Percentiles rank a stretch among this genome's conserved stretches.
These are phyloP conservation scores for Aphaenogaster floridana DNA, from an alignment of 1,140 invertebrate genomes.

Conservation along the genomic window DNA sequence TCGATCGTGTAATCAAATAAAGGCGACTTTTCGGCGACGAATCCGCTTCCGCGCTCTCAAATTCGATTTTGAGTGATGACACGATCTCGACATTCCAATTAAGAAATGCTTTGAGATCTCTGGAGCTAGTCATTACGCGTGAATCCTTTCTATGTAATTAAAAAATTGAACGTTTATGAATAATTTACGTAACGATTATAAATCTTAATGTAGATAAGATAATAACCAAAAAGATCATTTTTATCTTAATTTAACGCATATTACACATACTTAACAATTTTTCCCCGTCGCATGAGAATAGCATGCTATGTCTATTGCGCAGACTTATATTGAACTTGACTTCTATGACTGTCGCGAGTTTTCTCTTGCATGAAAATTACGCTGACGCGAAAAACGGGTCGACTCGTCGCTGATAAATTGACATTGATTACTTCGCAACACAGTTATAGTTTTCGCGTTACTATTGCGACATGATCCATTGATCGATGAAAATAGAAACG, in stretches of 20 bases:
- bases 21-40: neutral
- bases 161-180: neutral
- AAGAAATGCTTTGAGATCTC: neutral
- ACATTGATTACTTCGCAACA: neutral
- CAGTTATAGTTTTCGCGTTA: neutral
- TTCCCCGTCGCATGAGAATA: neutral
- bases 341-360: neutral
- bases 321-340: neutral
- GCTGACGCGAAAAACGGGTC: neutral
- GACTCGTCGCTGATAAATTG: conserved; percentile 22
- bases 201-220: neutral
- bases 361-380: conserved; percentile 17
- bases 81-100: neutral
- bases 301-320: neutral
- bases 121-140: neutral
- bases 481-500: conserved; percentile 26
- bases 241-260: neutral
- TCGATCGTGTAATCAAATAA: conserved; percentile 31
- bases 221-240: conserved; percentile 14
- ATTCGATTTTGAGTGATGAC: neutral
- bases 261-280: neutral
- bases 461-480: neutral
- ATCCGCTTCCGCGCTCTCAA: neutral
- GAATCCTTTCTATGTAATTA: neutral
- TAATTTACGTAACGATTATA: neutral